These are phyloP conservation scores for Microctonus aethiopoides DNA, from an alignment of 2,888 invertebrate species.

Conservation along the genomic window DNA sequence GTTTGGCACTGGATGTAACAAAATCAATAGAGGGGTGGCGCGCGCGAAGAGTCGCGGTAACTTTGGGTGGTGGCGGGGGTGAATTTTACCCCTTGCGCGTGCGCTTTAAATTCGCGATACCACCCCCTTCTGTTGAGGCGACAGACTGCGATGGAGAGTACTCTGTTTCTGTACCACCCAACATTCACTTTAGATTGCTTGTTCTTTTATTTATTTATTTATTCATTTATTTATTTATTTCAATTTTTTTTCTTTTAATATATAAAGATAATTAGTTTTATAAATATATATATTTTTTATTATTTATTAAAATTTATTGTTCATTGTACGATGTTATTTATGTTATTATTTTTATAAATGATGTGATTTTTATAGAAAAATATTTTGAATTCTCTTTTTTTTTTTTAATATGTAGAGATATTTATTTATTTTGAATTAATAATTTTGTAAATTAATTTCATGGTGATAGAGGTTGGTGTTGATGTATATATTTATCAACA, in stretches of 20 bases:
- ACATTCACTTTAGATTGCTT: neutral
- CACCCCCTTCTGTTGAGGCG: slow-evolving; percentile 69
- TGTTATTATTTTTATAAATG: too few relatives aligned
- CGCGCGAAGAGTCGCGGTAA: slow-evolving; percentile 58
- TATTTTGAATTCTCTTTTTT: too few relatives aligned
- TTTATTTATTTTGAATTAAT: slow-evolving; percentile 3
- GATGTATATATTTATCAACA: neutral
- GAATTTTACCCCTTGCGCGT: slow-evolving; percentile 66
- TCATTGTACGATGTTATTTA: too few relatives aligned
- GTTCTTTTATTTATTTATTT: neutral
- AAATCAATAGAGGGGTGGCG: slow-evolving; percentile 68
- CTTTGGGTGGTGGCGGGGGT: slow-evolving; percentile 64
- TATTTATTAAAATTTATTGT: too few relatives aligned
- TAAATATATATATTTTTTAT: too few relatives aligned
- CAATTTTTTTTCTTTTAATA: neutral
- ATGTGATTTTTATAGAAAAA: too few relatives aligned
- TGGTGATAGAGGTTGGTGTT: too few relatives aligned
- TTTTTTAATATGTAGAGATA: too few relatives aligned
- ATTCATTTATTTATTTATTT: neutral
- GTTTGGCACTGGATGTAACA: slow-evolving; percentile 65
- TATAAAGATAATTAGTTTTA: too few relatives aligned
- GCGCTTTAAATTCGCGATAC: slow-evolving; percentile 46
- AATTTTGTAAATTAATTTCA: neutral
- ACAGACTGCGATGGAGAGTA: slow-evolving; percentile 65
- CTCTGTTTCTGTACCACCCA: slow-evolving; percentile 45